These are phyloP conservation scores for Pardosa pseudoannulata DNA, from an alignment of 2,888 invertebrate genomes.

Conservation along the genomic window DNA sequence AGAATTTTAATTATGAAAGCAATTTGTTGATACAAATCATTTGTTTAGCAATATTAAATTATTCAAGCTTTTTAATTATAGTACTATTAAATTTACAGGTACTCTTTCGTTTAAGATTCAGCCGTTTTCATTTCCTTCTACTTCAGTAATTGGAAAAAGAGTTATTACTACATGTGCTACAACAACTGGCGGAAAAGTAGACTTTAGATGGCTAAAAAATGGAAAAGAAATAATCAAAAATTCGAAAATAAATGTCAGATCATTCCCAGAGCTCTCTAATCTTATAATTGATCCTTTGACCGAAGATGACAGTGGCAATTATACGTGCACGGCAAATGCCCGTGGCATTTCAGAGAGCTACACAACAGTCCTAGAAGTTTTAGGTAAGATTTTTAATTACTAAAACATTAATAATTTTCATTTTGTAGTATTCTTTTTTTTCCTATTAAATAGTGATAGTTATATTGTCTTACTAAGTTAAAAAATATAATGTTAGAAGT, in stretches of 20 bases:
- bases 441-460: no score
- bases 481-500: no score
- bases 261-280: constrained; percentile 48
- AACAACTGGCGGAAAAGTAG: constrained; percentile 32
- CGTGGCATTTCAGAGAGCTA: constrained; percentile 48
- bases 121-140: constrained; percentile 56
- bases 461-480: no score
- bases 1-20: no score
- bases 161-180: constrained; percentile 50
- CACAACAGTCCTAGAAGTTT: constrained; percentile 45
- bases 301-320: constrained; percentile 69
- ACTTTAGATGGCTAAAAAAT: constrained; percentile 57
- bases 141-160: constrained; percentile 52
- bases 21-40: no score
- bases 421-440: no score
- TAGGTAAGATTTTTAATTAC: no score
- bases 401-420: no score
- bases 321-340: constrained; percentile 63
- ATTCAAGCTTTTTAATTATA: no score
- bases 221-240: constrained; percentile 36
- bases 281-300: constrained; percentile 54
- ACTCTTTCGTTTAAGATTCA: constrained; percentile 32
- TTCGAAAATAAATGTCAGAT: constrained; percentile 23
- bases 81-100: constrained; percentile 27
- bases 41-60: no score